These are phyloP conservation scores for Heterotis niloticus DNA, from an alignment of 2,113 vertebrate species.

Conservation along the genomic window DNA sequence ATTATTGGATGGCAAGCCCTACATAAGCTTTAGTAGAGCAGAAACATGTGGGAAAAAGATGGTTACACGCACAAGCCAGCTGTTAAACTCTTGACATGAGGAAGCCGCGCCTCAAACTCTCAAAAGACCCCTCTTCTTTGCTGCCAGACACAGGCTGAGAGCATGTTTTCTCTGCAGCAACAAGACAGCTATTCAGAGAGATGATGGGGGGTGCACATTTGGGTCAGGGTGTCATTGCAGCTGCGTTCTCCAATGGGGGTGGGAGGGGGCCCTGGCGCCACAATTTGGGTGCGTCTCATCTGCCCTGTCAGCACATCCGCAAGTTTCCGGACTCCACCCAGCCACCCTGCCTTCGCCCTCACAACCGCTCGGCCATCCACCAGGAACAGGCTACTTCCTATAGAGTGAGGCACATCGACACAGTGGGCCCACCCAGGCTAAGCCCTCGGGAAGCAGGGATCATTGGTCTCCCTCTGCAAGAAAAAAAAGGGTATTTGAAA, in stretches of 20 bases:
- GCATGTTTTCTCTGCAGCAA: not conserved
- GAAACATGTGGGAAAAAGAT: too few species aligned
- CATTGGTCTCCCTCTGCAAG: too few species aligned
- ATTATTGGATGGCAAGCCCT: too few species aligned
- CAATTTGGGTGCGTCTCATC: not conserved
- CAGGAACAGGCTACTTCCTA: not conserved
- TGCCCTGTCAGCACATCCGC: conserved; percentile 21
- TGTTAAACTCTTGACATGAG: not conserved
- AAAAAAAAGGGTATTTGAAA: too few species aligned
- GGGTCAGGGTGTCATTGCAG: not conserved
- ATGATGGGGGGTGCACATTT: not conserved
- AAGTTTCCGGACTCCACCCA: not conserved
- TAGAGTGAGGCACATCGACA: not conserved
- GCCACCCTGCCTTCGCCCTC: not conserved
- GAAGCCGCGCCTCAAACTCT: not conserved
- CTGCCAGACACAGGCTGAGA: not conserved
- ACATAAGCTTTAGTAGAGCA: too few species aligned
- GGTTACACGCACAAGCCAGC: not conserved
- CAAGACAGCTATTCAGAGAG: not conserved
- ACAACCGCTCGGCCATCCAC: not conserved
- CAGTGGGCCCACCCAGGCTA: not conserved
- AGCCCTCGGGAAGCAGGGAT: not conserved
- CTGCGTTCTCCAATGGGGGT: not conserved
- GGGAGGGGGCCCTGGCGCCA: conserved; percentile 10
- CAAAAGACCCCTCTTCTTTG: too few species aligned